Conservation (phyloP, 2,113 vertebrate species). For the Poicephalus meyeri region DNA sequence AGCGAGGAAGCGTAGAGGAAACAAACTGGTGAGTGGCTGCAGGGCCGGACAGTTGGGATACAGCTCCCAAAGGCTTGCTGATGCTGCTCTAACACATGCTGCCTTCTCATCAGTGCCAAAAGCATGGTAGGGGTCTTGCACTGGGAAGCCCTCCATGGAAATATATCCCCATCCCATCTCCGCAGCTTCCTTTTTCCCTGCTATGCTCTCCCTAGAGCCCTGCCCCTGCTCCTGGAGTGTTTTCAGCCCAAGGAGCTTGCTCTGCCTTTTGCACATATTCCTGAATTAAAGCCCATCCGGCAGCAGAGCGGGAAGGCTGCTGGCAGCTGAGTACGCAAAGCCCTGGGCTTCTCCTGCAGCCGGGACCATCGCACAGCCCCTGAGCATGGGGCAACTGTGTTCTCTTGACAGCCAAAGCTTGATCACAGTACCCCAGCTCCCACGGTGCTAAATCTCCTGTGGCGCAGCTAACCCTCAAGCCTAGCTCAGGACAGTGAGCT, state of each 20-base stretch:
- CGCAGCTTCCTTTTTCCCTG: fast-evolving
- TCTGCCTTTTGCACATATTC: not conserved
- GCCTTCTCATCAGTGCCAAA: not conserved
- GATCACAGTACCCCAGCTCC: not conserved
- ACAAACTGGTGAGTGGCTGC: not conserved
- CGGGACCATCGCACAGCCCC: fast-evolving
- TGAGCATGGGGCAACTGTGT: fast-evolving
- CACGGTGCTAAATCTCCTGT: fast-evolving
- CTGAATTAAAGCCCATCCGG: not conserved
- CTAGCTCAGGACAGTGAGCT: not conserved
- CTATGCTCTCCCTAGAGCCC: not conserved
- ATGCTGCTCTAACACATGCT: not conserved
- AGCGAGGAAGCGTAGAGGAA: not conserved
- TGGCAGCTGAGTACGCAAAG: not conserved
- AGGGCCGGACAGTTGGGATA: fast-evolving
- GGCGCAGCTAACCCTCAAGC: not conserved
- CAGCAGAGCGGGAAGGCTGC: not conserved
- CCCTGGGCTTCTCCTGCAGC: not conserved
- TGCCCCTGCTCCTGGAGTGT: not conserved
- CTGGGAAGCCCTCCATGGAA: not conserved
- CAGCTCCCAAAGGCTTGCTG: not conserved
- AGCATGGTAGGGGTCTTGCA: not conserved
- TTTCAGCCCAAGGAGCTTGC: not conserved
- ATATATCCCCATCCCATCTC: not conserved
- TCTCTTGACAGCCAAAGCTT: not conserved